These are phyloP conservation scores for Sarotherodon lohbergeri DNA, from an alignment of 2,113 vertebrate species.

Conservation along the genomic window DNA sequence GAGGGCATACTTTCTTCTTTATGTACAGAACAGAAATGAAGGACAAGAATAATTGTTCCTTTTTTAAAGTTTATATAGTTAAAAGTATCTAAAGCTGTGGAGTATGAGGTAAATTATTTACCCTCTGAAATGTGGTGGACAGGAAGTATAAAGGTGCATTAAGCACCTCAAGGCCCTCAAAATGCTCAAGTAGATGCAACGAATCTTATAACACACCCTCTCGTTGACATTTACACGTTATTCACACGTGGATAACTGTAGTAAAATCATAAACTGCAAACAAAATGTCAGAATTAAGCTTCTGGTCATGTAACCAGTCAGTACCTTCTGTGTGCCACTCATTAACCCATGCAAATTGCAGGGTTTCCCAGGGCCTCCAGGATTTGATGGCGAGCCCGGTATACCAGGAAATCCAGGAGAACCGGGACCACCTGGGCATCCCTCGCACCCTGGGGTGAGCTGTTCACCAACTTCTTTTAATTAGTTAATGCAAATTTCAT, in stretches of 20 bases:
- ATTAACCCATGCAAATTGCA: conserved; percentile 27
- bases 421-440: conserved; percentile 83
- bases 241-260: not conserved
- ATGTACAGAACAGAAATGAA: no score
- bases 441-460: conserved; percentile 77
- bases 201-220: not conserved
- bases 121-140: no score
- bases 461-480: not conserved
- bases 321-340: not conserved
- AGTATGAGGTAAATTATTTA: no score
- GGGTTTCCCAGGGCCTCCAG: conserved; percentile 87
- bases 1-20: no score
- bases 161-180: not conserved
- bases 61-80: no score
- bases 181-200: not conserved
- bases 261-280: not conserved
- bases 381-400: conserved; percentile 93
- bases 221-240: not conserved
- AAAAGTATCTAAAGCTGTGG: no score
- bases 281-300: not conserved
- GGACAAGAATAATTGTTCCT: no score
- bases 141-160: not conserved
- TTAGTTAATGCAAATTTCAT: not conserved
- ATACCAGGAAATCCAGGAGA: conserved; percentile 90
- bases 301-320: not conserved